Base-by-base conservation (phyloP, 2,888 invertebrate genomes). In the Cartodere bifasciata region DNA sequence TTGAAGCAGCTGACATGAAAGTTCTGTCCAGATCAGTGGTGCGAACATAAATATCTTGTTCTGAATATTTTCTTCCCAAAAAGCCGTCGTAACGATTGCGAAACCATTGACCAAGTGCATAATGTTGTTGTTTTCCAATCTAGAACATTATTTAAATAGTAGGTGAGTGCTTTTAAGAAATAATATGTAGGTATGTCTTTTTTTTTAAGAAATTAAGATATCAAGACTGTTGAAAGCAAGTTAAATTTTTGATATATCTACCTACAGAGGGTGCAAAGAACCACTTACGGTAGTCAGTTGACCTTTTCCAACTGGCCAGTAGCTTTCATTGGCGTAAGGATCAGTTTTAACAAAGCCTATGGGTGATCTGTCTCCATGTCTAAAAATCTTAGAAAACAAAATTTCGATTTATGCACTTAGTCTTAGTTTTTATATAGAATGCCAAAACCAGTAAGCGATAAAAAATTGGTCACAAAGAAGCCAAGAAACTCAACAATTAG, bases 341-440 rank as follows among this genome's bases (percentile, higher is more conserved):
- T 92, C 91, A 9, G 64, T 82, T 0, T 85, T 82, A 53, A 84
- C 92, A 0, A 76, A 68, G 10, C 69, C 62, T 2, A 82, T 63
- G 1, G 88, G 87, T 25, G 85, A 85, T 40, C 94, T 68, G 54
- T 91, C 90, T 9, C 94, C 94, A 63, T 94, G 94, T 33, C 92
- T 69, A 56, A 65, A 92, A 21, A 88, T 50, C 60, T 60, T 26
- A 12, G 37, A 35, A 35, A 16, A 12, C 27, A n/a, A n/a, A n/a
- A n/a, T n/a, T n/a, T n/a, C n/a, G n/a, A n/a, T n/a, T n/a, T n/a
- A n/a, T n/a, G n/a, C n/a, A n/a, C n/a, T n/a, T n/a, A n/a, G n/a
- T n/a, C n/a, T n/a, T n/a, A n/a, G n/a, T n/a, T n/a, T n/a, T n/a
- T n/a, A n/a, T n/a, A n/a, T n/a, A n/a, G n/a, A n/a, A n/a, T n/a